phyloP scores from a whole-genome alignment of 2,113 vertebrate species.

The Leptocoma aspasia region DNA sequence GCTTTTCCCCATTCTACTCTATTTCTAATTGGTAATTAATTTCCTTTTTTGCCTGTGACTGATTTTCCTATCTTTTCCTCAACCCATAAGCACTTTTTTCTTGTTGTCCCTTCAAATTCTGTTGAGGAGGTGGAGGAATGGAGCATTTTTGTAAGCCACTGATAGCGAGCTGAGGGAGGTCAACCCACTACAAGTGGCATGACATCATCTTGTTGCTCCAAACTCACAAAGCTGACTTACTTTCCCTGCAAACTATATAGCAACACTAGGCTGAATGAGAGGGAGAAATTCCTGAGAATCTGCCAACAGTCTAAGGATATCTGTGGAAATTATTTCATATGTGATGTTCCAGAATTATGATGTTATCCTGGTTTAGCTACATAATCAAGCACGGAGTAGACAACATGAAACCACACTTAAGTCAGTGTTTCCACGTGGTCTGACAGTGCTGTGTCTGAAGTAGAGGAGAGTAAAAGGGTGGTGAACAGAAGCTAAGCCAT shows the following conservation, averaged over 20 bases:
- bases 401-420: accelerated
- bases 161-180: neutral
- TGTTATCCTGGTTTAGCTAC: neutral
- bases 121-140: neutral
- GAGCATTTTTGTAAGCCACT: accelerated
- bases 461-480: neutral
- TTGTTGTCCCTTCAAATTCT: neutral
- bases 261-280: neutral
- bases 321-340: neutral
- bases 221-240: neutral
- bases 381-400: neutral
- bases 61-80: neutral
- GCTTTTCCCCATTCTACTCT: neutral
- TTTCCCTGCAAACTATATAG: neutral
- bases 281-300: neutral
- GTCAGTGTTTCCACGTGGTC: neutral
- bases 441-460: neutral
- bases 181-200: accelerated
- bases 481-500: neutral
- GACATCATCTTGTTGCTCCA: neutral
- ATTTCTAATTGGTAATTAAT: neutral
- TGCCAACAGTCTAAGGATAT: neutral
- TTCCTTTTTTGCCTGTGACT: neutral
- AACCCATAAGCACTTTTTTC: accelerated
- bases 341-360: neutral